A percentile compares a stretch with the other conserved stretches of the same genome.
Conservation (phyloP, 2,797 vertebrate genomes). For the Cyprinodon diabolis region DNA sequence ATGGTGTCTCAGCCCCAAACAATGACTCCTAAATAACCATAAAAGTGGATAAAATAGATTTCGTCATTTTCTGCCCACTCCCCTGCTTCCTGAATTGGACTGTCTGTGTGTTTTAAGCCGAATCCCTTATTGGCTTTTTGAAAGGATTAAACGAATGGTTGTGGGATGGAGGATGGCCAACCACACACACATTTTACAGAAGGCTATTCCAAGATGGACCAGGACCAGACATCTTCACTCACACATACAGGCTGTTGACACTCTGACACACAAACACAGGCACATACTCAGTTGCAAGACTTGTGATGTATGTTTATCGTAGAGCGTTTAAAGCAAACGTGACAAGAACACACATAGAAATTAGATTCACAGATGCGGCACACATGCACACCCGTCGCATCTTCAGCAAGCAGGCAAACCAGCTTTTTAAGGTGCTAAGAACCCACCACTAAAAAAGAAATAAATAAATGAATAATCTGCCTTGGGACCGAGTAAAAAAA, state of each 20-base stretch:
- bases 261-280: constrained; percentile 34
- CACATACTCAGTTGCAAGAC: constrained; percentile 12
- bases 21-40: constrained; percentile 14
- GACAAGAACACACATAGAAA: constrained; percentile 36
- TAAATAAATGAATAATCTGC: constrained; percentile 13
- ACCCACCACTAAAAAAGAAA: constrained; percentile 8
- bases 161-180: constrained; percentile 38
- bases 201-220: constrained; percentile 35
- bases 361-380: constrained; percentile 22
- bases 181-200: constrained; percentile 28
- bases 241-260: constrained; percentile 12
- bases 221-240: constrained; percentile 25
- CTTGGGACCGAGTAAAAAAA: constrained; percentile 50
- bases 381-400: constrained; percentile 14
- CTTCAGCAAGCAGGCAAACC: constrained; percentile 58
- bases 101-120: constrained; percentile 39
- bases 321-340: constrained; percentile 13
- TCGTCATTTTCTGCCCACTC: constrained; percentile 19
- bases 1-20: constrained; percentile 17
- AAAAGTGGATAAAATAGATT: constrained; percentile 25
- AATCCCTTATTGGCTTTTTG: constrained; percentile 32
- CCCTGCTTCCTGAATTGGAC: constrained; percentile 16
- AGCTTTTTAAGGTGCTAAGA: constrained; percentile 43
- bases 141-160: constrained; percentile 40
- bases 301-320: constrained; percentile 18